These are phyloP conservation scores for Hanleya hanleyi DNA, from an alignment of 2,888 invertebrate genomes.

Conservation along the genomic window DNA sequence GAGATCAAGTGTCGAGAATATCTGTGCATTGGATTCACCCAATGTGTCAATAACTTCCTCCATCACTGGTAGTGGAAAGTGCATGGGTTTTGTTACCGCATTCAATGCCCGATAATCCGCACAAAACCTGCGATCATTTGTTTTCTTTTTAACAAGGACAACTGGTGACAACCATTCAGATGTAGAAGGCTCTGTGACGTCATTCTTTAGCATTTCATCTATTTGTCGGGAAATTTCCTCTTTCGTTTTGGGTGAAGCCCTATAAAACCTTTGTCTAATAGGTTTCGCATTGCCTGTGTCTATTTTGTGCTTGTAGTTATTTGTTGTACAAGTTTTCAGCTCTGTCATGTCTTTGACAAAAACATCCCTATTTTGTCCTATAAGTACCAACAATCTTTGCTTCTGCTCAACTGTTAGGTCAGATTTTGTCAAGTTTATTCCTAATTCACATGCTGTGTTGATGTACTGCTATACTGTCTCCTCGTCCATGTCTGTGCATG, in stretches of 20 bases:
- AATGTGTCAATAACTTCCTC: slow-evolving; percentile 26
- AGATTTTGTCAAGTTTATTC: too few species aligned
- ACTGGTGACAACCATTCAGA: slow-evolving; percentile 2
- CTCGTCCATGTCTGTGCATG: too few species aligned
- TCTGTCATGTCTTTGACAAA: slow-evolving; percentile 11
- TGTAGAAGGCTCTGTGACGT: slow-evolving; percentile 5
- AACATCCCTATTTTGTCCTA: slow-evolving; percentile 9
- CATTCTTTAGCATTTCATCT: slow-evolving; percentile 15
- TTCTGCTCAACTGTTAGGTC: background rate
- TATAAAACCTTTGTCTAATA: slow-evolving; percentile 3
- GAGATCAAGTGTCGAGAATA: slow-evolving; percentile 20
- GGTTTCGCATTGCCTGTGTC: background rate
- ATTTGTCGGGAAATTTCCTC: slow-evolving; percentile 1
- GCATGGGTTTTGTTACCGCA: slow-evolving; percentile 11
- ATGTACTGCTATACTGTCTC: too few species aligned
- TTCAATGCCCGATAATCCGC: slow-evolving; percentile 18
- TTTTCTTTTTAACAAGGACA: slow-evolving; percentile 1
- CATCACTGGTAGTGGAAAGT: slow-evolving; percentile 23
- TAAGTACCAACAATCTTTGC: background rate
- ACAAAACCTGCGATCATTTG: background rate
- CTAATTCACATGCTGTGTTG: too few species aligned
- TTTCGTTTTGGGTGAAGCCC: background rate
- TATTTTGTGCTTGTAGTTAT: background rate
- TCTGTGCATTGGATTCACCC: slow-evolving; percentile 20
- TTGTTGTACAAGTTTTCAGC: background rate